These are phyloP conservation scores for Orbicella faveolata DNA, from an alignment of 64 coral and sea anemone species.

Conservation along the genomic window DNA sequence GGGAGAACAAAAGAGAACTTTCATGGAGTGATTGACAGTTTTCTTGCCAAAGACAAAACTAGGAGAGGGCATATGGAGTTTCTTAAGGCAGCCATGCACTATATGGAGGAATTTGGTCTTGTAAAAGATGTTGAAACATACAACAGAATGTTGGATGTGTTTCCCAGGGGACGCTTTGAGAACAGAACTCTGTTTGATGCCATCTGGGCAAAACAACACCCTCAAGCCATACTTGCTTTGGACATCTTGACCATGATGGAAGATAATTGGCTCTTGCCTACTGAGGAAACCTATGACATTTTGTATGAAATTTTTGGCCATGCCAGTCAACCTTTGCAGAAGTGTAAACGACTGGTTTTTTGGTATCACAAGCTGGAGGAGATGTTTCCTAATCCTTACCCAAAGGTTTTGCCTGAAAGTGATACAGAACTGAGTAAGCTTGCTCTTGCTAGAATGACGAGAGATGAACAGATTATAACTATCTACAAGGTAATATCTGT, in stretches of 20 bases:
- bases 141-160: constrained; percentile 79
- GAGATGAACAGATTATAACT: constrained; percentile 53
- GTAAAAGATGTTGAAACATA: constrained; percentile 80
- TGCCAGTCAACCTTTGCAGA: constrained; percentile 91
- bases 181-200: constrained; percentile 97
- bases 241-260: constrained; percentile 97
- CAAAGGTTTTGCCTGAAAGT: constrained; percentile 66
- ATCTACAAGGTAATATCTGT: constrained; percentile 59
- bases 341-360: constrained; percentile 81
- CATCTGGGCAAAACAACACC: constrained; percentile 91
- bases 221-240: constrained; percentile 82
- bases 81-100: constrained; percentile 66
- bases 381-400: constrained; percentile 95
- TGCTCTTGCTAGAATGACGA: constrained; percentile 84
- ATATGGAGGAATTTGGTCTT: constrained; percentile 85
- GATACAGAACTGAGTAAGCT: constrained; percentile 75
- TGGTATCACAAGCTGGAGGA: constrained; percentile 95
- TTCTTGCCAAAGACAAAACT: constrained; percentile 60
- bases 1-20: constrained; percentile 72
- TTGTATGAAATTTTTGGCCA: constrained; percentile 90
- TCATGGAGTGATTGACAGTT: constrained; percentile 66
- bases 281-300: constrained; percentile 86
- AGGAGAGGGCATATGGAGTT: constrained; percentile 85
- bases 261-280: constrained; percentile 85
- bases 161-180: constrained; percentile 88